phyloP scores from a whole-genome alignment of 2,888 invertebrate genomes.

The Pachymerium ferrugineum region DNA sequence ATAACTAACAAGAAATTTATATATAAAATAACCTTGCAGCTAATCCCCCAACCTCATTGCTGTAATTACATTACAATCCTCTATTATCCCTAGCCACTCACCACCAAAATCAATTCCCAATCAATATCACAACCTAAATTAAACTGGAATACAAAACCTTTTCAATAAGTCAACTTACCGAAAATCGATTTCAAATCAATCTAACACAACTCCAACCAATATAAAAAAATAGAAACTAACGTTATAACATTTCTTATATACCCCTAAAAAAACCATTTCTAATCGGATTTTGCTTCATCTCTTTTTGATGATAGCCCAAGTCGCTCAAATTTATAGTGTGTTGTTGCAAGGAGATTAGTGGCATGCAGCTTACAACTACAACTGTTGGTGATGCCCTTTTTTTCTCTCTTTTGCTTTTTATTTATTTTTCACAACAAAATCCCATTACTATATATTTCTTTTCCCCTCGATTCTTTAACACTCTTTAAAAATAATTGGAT shows the following conservation, averaged over 20 bases:
- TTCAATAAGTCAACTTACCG: no score
- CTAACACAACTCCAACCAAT: no score
- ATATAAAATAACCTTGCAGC: no score
- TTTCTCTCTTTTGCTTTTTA: background rate
- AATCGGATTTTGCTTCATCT: constrained; percentile 13
- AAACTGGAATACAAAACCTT: no score
- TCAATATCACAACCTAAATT: no score
- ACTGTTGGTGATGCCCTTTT: background rate
- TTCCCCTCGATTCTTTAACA: constrained; percentile 1
- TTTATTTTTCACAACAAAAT: constrained; percentile 9
- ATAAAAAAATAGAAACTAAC: background rate
- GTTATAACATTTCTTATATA: background rate
- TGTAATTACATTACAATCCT: no score
- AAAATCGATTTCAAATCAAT: no score
- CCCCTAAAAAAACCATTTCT: constrained; percentile 8
- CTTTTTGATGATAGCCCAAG: background rate
- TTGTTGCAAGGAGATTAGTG: background rate
- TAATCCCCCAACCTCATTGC: no score
- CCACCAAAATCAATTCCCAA: no score
- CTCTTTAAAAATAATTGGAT: constrained; percentile 2
- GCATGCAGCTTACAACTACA: background rate
- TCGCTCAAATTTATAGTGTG: constrained; percentile 8
- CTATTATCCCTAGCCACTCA: no score
- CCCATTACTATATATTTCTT: constrained; percentile 3
- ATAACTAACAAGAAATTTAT: no score